Conservation (phyloP, 1,140 invertebrate species). For the Mactra quadrangularis region DNA sequence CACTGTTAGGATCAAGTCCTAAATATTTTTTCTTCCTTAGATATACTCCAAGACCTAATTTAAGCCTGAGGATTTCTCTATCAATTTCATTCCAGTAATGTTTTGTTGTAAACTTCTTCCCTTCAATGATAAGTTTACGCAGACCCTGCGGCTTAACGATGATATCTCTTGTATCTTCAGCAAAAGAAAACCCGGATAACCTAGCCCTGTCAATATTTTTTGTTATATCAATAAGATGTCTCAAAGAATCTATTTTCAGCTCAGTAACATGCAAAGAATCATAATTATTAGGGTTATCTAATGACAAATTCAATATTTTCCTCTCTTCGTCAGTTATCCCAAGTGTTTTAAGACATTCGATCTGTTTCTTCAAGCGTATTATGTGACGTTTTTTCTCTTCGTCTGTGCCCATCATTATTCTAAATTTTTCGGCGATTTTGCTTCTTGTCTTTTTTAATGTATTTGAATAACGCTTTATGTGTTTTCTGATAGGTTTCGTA, state of each 20-base stretch:
- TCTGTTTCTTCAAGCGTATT: neutral
- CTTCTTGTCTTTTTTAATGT: neutral
- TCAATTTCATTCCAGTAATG: slow-evolving; percentile 20
- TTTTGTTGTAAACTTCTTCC: slow-evolving; percentile 8
- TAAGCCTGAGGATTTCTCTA: slow-evolving; percentile 20
- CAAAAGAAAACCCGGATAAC: neutral
- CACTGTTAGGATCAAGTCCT: no score
- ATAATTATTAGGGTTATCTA: slow-evolving; percentile 3
- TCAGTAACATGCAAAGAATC: neutral
- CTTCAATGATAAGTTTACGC: neutral
- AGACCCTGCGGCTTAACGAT: neutral
- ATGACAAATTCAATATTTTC: neutral
- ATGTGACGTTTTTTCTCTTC: neutral
- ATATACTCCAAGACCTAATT: neutral
- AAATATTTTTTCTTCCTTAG: no score
- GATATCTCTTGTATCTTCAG: neutral
- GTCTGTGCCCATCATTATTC: neutral
- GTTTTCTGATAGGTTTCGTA: slow-evolving; percentile 11
- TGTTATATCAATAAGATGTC: neutral
- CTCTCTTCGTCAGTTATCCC: neutral
- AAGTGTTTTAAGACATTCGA: neutral
- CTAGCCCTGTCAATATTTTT: neutral
- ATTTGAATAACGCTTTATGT: slow-evolving; percentile 25
- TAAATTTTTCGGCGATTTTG: slow-evolving; percentile 5
- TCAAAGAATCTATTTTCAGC: neutral